These are phyloP conservation scores for Calypte anna DNA, from an alignment of 2,113 vertebrate genomes.

Conservation along the genomic window DNA sequence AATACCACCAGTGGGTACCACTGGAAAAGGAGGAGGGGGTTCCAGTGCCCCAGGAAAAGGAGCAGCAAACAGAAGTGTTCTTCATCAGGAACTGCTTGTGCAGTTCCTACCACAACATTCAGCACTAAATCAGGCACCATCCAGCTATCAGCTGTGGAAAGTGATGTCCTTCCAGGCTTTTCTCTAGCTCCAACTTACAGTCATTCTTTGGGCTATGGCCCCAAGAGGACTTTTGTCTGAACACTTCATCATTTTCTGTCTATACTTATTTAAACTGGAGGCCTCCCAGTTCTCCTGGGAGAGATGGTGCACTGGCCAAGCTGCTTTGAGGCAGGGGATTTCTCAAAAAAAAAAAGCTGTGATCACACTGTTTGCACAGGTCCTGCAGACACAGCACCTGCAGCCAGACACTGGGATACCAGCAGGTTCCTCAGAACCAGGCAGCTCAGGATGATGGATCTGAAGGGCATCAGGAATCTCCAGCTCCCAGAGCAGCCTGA, in stretches of 20 bases:
- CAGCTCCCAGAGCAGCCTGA: neutral
- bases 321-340: neutral
- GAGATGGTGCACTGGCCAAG: neutral
- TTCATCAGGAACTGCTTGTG: neutral
- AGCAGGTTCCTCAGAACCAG: neutral
- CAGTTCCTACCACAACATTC: neutral
- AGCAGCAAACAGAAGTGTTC: neutral
- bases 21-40: neutral
- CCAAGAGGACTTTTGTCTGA: neutral
- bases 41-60: neutral
- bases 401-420: neutral
- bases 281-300: neutral
- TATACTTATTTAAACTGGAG: neutral
- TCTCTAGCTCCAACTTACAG: neutral
- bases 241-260: neutral
- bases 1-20: conserved; percentile 35
- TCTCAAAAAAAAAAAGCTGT: neutral
- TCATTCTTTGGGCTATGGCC: neutral
- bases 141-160: neutral
- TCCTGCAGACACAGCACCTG: neutral
- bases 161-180: neutral
- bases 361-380: neutral
- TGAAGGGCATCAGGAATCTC: neutral
- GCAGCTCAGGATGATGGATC: fast-evolving
- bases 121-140: neutral